Conservation (phyloP, 2,797 vertebrate species). For the Picus viridis region DNA sequence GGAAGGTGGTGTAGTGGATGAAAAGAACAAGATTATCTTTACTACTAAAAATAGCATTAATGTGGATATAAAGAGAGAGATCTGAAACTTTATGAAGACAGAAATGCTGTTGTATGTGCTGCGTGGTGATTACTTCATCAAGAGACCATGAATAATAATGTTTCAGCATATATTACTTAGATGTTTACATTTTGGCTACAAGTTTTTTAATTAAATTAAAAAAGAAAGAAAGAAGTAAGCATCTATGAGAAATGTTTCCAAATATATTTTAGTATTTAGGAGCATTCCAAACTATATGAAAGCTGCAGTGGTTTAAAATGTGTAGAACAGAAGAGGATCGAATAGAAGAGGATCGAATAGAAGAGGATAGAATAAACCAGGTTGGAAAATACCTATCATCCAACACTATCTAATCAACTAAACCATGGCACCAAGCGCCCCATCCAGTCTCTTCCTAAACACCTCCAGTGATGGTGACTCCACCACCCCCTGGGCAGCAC, state of each 20-base stretch:
- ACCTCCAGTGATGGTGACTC: too few species aligned
- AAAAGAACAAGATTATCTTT: background rate
- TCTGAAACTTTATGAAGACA: background rate
- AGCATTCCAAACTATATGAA: background rate
- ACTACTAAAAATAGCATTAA: background rate
- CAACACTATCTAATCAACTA: too few species aligned
- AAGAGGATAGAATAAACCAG: too few species aligned
- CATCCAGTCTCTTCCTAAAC: too few species aligned
- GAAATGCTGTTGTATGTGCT: background rate
- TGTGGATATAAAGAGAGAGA: background rate
- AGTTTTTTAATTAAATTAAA: background rate
- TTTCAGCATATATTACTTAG: background rate
- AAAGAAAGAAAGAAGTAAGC: background rate
- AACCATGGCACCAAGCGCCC: too few species aligned
- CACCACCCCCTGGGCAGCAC: too few species aligned
- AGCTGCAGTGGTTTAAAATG: background rate
- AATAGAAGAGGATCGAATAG: too few species aligned
- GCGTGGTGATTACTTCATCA: background rate
- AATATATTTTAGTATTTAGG: background rate
- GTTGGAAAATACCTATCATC: too few species aligned
- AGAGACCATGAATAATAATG: background rate
- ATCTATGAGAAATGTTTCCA: background rate
- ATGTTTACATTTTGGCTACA: background rate
- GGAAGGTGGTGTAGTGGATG: background rate
- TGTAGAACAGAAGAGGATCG: background rate